These are phyloP conservation scores for Gorilla gorilla DNA, from an alignment of 2,113 vertebrate genomes.

Conservation along the genomic window DNA sequence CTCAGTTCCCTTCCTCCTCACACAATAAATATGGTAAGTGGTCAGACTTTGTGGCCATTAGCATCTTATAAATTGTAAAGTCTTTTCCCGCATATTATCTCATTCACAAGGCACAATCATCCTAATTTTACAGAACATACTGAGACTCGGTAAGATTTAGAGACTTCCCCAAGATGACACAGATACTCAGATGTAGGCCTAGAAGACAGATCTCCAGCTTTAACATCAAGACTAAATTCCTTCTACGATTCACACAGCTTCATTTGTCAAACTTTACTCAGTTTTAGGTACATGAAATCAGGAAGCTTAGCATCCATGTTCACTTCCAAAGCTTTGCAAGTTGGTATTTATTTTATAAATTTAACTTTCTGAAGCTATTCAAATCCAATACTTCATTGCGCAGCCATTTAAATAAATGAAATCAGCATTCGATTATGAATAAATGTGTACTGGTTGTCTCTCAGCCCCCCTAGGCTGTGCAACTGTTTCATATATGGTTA, in stretches of 20 bases:
- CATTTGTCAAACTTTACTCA: neutral
- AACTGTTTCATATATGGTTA: neutral
- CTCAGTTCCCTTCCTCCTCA: neutral
- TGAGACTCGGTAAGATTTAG: neutral
- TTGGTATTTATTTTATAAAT: neutral
- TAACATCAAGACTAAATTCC: neutral
- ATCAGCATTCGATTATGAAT: neutral
- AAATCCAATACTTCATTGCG: neutral
- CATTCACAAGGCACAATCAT: neutral
- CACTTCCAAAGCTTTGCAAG: neutral
- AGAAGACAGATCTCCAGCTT: neutral
- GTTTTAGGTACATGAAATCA: neutral
- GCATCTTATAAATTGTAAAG: neutral
- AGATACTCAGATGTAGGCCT: neutral
- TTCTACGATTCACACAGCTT: neutral
- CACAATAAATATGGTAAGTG: neutral
- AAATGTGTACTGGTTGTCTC: neutral
- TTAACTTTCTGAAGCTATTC: slow-evolving; percentile 13
- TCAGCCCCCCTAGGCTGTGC: neutral
- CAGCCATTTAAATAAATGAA: slow-evolving; percentile 33
- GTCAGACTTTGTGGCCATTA: neutral
- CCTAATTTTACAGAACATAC: neutral
- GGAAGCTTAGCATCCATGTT: neutral
- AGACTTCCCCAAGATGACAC: neutral
- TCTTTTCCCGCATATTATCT: neutral